Base-by-base conservation (phyloP, 2,113 vertebrate species). In the Nestor notabilis region DNA sequence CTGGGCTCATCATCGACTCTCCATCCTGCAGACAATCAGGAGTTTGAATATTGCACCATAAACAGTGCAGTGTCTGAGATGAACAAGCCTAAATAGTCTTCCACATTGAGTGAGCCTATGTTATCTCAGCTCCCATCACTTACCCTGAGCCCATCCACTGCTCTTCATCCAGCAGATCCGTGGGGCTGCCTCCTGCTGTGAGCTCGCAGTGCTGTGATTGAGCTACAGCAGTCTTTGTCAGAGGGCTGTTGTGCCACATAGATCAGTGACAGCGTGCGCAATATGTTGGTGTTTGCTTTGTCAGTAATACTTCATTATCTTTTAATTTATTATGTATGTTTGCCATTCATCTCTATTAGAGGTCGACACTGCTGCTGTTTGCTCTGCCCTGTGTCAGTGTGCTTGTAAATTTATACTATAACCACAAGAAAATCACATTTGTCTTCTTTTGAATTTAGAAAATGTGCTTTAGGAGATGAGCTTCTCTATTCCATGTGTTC, bases 281-380 rank as follows among this genome's bases (percentile, higher is more conserved):
- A 49, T 2, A 20, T 24, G 86, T 50, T 63, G 91, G 68, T 68
- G 35, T 41, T 70, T 68, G 87, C 91, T 84, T 47, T 91, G 86
- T 46, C 94, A 92, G 83, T 63, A 84, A 37, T 18, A 33, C 86
- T 96, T 75, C 74, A 95, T 95, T 94, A 89, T 83, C 86, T 93
- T 68, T 56, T 79, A 91, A 87, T 94, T 91, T 93, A 89, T 95
- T 92, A 87, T 84, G 75, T 82, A 50, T 55, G 41, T 70, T 81
- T 92, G 83, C 64, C 95, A 95, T 95, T 90, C 2, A 27, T 97
- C 95, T 96, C 83, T 60, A 71, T 96, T 87, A 89, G 72, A 78
- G 72, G 89, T 29, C 71, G 81, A 46, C 71, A 77, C 33, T 3
- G 14, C 84, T 61, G 87, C 91, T 91, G 91, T 89, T 89, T 68